Base-by-base conservation (phyloP, 2,113 vertebrate species). In the Ictidomys tridecemlineatus region DNA sequence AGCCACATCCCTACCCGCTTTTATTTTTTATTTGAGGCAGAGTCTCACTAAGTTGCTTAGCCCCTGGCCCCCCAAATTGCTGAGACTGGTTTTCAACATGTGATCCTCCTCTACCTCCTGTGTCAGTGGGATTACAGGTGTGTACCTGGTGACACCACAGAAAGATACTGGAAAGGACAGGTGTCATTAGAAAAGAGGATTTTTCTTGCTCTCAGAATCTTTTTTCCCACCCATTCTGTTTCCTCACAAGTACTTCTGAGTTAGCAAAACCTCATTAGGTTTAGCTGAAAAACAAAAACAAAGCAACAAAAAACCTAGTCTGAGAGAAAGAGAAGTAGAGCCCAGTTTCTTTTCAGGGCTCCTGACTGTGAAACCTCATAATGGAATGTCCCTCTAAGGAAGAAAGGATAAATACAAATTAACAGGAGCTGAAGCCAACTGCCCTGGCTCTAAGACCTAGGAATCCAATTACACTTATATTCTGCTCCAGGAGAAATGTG, bases 201-300 rank as follows among this genome's bases (percentile, higher is more conserved):
- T 30, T 17, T 56, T 4, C 9, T n/a, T 42, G 45, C 22, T 45
- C 58, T 34, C 56, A 1, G n/a, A 53, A 26, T 58, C 17, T 48
- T 70, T 76, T 76, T 61, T 61, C 78, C 37, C 5, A 30, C 16
- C 48, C n/a, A 65, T 72, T 86, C 77, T 65, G 26, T 48, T 74
- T 56, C 17, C 79, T 51, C 45, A 34, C 24, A 87, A 12, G 2
- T 48, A 67, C 61, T 91, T 89, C 76, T 61, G 61, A 93, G 85
- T 85, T 39, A 73, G 97, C 67, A 92, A 92, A 96, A 97, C 17
- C 67, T 32, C 32, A 42, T 20, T 67, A 82, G 53, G n/a, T 63
- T 76, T 88, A 56, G n/a, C 67, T 80, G n/a, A 37, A 61, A 26
- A 61, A 61, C 58, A 58, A 69, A 73, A 83, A 28, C 7, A 65